phyloP scores from a whole-genome alignment of 2,888 invertebrate species.

The Hemaris fuciformis region DNA sequence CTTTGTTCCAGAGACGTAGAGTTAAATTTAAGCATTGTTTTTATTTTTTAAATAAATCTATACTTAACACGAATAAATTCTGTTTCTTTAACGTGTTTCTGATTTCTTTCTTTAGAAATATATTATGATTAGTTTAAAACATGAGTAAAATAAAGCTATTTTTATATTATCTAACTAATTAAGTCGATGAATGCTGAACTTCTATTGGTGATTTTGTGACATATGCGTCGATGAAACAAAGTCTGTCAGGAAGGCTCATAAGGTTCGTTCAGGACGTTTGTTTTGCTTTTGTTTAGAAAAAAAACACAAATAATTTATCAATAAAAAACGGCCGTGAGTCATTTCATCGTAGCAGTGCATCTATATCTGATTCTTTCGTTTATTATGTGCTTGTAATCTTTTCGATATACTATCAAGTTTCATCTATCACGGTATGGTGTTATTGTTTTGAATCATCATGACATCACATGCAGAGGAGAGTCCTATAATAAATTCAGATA shows the following conservation, averaged over 20 bases:
- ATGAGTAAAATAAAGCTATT: no score
- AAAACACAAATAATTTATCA: neutral
- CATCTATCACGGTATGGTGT: conserved; percentile 27
- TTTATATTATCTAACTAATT: neutral
- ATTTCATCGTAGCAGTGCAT: neutral
- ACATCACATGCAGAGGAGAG: conserved; percentile 66
- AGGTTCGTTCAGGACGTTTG: neutral
- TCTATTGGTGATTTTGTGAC: neutral
- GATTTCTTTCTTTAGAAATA: no score
- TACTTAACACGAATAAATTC: no score
- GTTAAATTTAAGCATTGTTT: no score
- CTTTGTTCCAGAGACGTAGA: no score
- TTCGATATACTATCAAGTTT: neutral
- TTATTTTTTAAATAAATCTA: no score
- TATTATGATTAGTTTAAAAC: no score
- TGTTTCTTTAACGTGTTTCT: no score
- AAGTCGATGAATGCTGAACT: neutral
- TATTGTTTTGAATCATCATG: conserved; percentile 50
- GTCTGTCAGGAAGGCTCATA: neutral
- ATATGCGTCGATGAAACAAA: neutral
- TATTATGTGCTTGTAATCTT: neutral
- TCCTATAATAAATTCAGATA: conserved; percentile 70
- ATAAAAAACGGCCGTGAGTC: neutral
- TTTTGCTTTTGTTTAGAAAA: conserved; percentile 1
- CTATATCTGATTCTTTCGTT: neutral